Percentiles rank a stretch among this genome's conserved stretches.
Evolutionary conservation across 64 coral and sea anemone species (phyloP).

Genomic region (Stichodactyla mertensii): DNA sequence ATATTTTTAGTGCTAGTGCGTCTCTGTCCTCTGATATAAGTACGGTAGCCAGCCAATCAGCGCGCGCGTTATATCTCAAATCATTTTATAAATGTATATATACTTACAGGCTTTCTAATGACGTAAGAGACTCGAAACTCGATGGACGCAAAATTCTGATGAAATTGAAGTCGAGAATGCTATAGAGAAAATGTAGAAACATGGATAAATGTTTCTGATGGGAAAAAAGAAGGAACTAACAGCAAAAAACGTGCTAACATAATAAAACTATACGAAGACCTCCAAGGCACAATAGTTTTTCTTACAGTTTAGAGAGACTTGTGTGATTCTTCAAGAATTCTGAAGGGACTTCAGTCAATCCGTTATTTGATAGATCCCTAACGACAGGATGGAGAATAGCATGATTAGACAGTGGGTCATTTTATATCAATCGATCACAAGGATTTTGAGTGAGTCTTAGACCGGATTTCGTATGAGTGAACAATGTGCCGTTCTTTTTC

Average conservation of each 20-base stretch:
- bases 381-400: no score
- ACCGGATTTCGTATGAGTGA: no score
- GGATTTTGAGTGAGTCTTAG: no score
- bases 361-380: conserved; percentile 6
- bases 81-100: no score
- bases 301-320: conserved; percentile 5
- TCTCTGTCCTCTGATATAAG: no score
- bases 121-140: background rate
- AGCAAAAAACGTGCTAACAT: background rate
- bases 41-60: no score
- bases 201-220: no score
- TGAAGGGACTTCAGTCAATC: background rate
- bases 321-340: background rate
- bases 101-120: conserved; percentile 1
- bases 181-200: background rate
- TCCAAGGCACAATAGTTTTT: background rate
- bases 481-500: no score
- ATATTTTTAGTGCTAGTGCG: no score
- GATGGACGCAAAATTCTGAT: background rate
- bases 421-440: no score
- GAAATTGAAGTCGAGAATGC: background rate
- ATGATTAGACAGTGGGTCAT: no score
- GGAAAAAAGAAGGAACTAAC: background rate
- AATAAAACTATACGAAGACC: background rate
- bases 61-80: no score